Conservation (phyloP, 2,888 invertebrate species). For the Plagodis pulveraria region DNA sequence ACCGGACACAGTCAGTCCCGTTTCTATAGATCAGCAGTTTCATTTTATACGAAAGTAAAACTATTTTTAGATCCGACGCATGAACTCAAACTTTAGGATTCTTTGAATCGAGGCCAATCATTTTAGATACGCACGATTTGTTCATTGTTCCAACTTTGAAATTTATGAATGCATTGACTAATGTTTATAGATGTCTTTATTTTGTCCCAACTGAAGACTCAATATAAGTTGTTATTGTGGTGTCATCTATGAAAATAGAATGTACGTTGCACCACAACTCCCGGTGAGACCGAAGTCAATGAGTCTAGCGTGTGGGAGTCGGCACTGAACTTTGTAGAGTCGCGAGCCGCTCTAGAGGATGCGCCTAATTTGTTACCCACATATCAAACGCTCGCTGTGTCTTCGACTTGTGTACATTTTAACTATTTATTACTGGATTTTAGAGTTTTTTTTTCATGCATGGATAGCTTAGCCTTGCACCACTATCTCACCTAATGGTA, state of each 20-base stretch:
- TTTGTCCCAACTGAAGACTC: too few relatives aligned
- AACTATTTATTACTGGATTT: too few relatives aligned
- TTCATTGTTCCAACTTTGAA: constrained; percentile 55
- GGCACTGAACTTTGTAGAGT: constrained; percentile 71
- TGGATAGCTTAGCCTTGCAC: too few relatives aligned
- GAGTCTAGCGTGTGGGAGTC: constrained; percentile 65
- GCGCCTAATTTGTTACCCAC: constrained; percentile 70
- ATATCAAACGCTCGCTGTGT: constrained; percentile 1
- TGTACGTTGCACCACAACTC: constrained; percentile 61
- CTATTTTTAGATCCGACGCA: constrained; percentile 62
- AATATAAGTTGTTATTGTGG: constrained; percentile 16
- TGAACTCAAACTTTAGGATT: constrained; percentile 39
- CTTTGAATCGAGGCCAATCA: constrained; percentile 61
- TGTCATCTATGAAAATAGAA: constrained; percentile 64
- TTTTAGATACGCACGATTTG: constrained; percentile 47
- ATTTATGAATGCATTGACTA: constrained; percentile 40
- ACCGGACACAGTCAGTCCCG: constrained; percentile 59
- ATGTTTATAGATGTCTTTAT: constrained; percentile 6
- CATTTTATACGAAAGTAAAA: constrained; percentile 50
- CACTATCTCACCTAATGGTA: too few relatives aligned
- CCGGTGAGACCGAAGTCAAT: constrained; percentile 64
- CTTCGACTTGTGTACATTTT: constrained; percentile 2
- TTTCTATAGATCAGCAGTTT: constrained; percentile 55
- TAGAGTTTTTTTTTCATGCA: too few relatives aligned
- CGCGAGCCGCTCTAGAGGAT: constrained; percentile 53